A percentile compares a stretch with the other conserved stretches of the same genome.
phyloP scores from a whole-genome alignment of 2,113 vertebrate species.

The Paedocypris sp. region DNA sequence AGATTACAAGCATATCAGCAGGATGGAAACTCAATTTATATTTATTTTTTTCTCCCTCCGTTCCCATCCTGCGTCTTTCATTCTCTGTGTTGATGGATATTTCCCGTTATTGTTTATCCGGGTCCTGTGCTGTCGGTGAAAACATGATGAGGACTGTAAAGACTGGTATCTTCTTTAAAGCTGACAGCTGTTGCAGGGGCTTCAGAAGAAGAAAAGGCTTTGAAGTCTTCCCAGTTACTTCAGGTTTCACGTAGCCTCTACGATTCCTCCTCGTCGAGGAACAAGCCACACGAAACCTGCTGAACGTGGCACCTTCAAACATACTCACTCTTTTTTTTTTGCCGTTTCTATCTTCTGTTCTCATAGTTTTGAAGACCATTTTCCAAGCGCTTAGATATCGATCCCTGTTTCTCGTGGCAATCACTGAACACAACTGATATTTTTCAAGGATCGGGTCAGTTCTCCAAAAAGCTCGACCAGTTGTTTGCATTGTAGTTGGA shows the following conservation, averaged over 20 bases:
- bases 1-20: constrained; percentile 41
- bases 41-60: constrained; percentile 14
- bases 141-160: constrained; percentile 50
- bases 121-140: constrained; percentile 44
- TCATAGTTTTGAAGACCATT: neutral
- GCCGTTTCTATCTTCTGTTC: neutral
- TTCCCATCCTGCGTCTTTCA: constrained; percentile 17
- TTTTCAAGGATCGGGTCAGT: too few species aligned
- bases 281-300: constrained; percentile 1
- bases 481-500: too few species aligned
- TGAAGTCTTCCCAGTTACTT: constrained; percentile 38
- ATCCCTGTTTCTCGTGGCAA: neutral
- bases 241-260: constrained; percentile 39
- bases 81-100: constrained; percentile 29
- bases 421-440: too few species aligned
- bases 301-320: neutral
- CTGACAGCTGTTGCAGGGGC: constrained; percentile 41
- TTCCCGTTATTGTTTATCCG: constrained; percentile 48
- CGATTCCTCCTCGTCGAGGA: constrained; percentile 37
- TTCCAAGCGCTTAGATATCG: neutral
- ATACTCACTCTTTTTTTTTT: neutral
- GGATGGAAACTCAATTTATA: constrained; percentile 43
- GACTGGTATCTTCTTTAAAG: constrained; percentile 45
- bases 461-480: too few species aligned
- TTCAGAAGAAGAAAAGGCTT: constrained; percentile 26